Percentiles rank a stretch among this genome's conserved stretches.
phyloP scores from a whole-genome alignment of 2,888 invertebrate species.

The Drosophila parthenogenetica region DNA sequence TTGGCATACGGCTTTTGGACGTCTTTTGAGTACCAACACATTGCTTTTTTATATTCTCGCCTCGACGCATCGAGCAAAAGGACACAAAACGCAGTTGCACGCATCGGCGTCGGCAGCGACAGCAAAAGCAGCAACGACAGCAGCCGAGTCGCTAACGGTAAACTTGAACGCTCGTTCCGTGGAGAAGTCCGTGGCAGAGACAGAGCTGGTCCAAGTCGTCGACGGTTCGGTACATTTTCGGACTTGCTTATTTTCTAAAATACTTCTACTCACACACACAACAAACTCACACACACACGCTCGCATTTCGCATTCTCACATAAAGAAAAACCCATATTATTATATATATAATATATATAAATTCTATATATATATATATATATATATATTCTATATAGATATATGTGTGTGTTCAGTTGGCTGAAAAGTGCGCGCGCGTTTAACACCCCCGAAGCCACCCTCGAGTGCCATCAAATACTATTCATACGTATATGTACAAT shows the following conservation, averaged over 20 bases:
- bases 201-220: slow-evolving; percentile 79
- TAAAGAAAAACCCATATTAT: slow-evolving; percentile 65
- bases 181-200: slow-evolving; percentile 63
- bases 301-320: slow-evolving; percentile 53
- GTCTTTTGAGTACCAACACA: slow-evolving; percentile 83
- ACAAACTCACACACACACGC: slow-evolving; percentile 13
- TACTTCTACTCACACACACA: slow-evolving; percentile 43
- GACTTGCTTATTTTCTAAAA: slow-evolving; percentile 81
- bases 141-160: slow-evolving; percentile 53
- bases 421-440: slow-evolving; percentile 74
- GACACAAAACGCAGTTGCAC: slow-evolving; percentile 60
- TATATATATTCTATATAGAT: slow-evolving; percentile 34
- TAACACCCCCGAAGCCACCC: slow-evolving; percentile 49
- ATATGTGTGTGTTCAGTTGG: slow-evolving; percentile 48
- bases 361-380: slow-evolving; percentile 47
- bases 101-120: slow-evolving; percentile 18
- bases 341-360: slow-evolving; percentile 75
- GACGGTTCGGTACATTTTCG: slow-evolving; percentile 80
- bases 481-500: slow-evolving; percentile 68
- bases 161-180: slow-evolving; percentile 40
- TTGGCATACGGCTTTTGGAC: slow-evolving; percentile 84
- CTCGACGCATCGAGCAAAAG: slow-evolving; percentile 77
- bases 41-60: slow-evolving; percentile 84
- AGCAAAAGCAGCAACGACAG: slow-evolving; percentile 48
- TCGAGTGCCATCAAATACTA: slow-evolving; percentile 72